These are phyloP conservation scores for Diplazon laetatorius DNA, from an alignment of 2,888 invertebrate species.

Conservation along the genomic window DNA sequence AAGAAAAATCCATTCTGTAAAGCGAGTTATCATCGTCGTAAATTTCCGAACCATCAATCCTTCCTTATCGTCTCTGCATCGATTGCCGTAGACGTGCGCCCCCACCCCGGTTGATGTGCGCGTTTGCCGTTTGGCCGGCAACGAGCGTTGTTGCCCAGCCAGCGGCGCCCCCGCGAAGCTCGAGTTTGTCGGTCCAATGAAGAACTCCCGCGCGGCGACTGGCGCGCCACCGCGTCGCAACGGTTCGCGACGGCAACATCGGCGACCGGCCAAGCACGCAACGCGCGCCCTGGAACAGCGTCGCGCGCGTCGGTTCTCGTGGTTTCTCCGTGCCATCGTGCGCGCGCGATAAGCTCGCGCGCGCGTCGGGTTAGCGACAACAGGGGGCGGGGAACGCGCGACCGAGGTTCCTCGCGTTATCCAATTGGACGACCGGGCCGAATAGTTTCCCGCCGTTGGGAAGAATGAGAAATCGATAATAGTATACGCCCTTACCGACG, in stretches of 20 bases:
- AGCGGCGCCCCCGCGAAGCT: neutral
- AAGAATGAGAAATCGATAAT: conserved; percentile 74
- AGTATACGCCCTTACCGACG: conserved; percentile 79
- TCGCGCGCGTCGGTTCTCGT: no score
- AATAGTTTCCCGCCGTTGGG: conserved; percentile 74
- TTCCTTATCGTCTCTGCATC: conserved; percentile 38
- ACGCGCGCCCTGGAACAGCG: no score
- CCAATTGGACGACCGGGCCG: conserved; percentile 27
- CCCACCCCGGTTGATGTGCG: conserved; percentile 21
- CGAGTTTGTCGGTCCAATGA: no score
- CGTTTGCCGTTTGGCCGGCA: conserved; percentile 38
- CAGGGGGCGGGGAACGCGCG: neutral
- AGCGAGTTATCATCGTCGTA: conserved; percentile 27
- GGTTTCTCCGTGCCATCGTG: no score
- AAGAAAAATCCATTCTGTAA: no score
- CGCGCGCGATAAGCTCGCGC: conserved; percentile 37
- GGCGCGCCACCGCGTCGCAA: no score
- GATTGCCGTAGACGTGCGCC: no score
- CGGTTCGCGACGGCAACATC: no score
- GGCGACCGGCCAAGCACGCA: no score
- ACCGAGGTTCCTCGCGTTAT: neutral
- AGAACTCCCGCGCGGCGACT: neutral
- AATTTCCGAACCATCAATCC: conserved; percentile 8
- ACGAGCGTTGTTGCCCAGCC: conserved; percentile 35
- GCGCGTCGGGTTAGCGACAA: neutral